A percentile compares a stretch with the other conserved stretches of the same genome.
Conservation (phyloP, 2,113 vertebrate genomes). For the Progne subis region DNA sequence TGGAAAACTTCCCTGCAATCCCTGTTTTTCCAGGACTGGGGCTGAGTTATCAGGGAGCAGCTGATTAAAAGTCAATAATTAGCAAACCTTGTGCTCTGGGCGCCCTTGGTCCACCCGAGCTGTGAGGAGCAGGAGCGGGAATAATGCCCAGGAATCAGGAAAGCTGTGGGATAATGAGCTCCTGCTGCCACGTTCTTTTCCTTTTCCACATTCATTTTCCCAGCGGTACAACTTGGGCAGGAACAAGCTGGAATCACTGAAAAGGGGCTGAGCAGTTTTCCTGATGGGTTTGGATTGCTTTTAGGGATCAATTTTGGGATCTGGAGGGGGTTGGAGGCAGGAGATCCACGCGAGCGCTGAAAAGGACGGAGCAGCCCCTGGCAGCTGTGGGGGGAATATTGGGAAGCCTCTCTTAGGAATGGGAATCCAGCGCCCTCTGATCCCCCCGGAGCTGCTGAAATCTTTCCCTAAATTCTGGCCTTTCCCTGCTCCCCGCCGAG, state of each 20-base stretch:
- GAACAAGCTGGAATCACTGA: neutral
- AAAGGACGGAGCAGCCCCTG: neutral
- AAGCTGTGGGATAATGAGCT: neutral
- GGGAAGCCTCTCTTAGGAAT: accelerated
- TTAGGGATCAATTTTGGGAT: neutral
- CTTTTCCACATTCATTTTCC: neutral
- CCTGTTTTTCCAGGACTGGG: accelerated
- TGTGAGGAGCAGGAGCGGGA: neutral
- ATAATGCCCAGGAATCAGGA: neutral
- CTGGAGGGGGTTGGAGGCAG: neutral
- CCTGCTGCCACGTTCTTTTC: neutral
- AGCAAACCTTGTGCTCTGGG: accelerated
- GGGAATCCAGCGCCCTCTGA: accelerated
- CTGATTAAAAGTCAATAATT: neutral
- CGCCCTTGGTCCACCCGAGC: neutral
- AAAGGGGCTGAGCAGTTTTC: neutral
- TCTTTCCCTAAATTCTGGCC: accelerated
- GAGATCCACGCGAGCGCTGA: accelerated
- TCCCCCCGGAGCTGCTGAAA: neutral
- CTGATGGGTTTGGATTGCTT: accelerated
- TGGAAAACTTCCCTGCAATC: neutral
- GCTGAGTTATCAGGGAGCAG: neutral
- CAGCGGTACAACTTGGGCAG: accelerated
- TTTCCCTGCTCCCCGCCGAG: neutral
- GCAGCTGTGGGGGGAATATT: accelerated